Conservation (phyloP, 2,113 vertebrate genomes). For the Gavialis gangeticus region DNA sequence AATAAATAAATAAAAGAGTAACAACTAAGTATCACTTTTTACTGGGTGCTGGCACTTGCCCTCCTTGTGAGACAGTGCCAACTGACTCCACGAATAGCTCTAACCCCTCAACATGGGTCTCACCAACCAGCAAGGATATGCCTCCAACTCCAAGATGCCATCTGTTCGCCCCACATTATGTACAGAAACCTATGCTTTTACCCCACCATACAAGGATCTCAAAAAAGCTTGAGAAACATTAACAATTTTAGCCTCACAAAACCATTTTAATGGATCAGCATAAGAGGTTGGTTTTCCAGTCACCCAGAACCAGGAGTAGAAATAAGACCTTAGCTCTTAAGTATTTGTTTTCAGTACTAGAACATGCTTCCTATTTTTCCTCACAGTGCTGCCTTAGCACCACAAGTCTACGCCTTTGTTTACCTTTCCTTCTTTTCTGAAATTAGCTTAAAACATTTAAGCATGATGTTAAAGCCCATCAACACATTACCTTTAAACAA, state of each 20-base stretch:
- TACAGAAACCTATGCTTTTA: background rate
- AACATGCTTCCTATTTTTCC: background rate
- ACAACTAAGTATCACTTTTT: no score
- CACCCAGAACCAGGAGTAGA: background rate
- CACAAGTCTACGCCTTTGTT: no score
- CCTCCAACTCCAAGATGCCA: background rate
- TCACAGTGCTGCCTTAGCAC: background rate
- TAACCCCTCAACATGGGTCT: background rate
- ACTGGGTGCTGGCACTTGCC: no score
- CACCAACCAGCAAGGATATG: background rate
- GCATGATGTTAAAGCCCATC: no score
- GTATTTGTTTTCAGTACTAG: background rate
- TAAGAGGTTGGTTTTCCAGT: background rate
- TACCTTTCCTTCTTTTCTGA: no score
- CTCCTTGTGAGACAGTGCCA: background rate
- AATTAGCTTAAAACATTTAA: no score
- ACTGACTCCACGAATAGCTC: background rate
- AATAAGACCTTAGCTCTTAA: background rate
- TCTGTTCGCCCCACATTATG: background rate
- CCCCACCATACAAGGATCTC: background rate
- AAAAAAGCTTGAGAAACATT: background rate
- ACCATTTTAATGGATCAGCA: background rate
- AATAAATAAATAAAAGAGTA: no score
- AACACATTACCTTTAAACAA: no score
- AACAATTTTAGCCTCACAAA: background rate